Conservation (phyloP, 1,140 invertebrate genomes). For the Drosophila erecta region DNA sequence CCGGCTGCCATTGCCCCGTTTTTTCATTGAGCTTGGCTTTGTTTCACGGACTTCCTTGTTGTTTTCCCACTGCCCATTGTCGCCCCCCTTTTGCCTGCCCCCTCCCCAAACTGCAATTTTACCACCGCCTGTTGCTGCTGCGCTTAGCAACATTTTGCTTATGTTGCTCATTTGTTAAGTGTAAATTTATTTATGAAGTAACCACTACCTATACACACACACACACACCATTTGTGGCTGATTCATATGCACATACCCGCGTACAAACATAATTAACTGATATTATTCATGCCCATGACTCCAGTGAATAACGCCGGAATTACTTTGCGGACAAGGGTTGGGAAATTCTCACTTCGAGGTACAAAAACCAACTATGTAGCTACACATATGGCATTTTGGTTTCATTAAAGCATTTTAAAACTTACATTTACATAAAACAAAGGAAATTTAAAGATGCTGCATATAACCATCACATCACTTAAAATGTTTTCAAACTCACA, state of each 20-base stretch:
- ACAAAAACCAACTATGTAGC: background rate
- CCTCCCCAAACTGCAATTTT: constrained; percentile 11
- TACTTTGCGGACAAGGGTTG: constrained; percentile 29
- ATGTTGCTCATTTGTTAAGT: constrained; percentile 73
- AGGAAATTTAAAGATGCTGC: too few species aligned
- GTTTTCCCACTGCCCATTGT: constrained; percentile 5
- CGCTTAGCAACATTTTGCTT: constrained; percentile 71
- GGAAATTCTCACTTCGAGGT: background rate
- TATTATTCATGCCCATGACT: constrained; percentile 78
- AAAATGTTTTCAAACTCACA: background rate
- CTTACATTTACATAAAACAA: too few species aligned
- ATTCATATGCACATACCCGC: constrained; percentile 14
- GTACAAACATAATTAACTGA: constrained; percentile 64
- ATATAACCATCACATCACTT: too few species aligned
- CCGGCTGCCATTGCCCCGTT: constrained; percentile 34
- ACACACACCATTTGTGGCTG: constrained; percentile 18
- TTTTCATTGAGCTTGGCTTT: constrained; percentile 64
- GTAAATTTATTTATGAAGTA: constrained; percentile 77
- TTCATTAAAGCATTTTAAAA: background rate
- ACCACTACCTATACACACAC: constrained; percentile 33
- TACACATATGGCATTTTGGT: background rate
- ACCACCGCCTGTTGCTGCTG: constrained; percentile 66
- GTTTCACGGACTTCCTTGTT: constrained; percentile 77
- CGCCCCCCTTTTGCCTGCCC: too few species aligned
- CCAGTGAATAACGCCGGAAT: constrained; percentile 34